These are phyloP conservation scores for Actinostola sp. DNA, from an alignment of 92 coral and sea anemone genomes.

Conservation along the genomic window DNA sequence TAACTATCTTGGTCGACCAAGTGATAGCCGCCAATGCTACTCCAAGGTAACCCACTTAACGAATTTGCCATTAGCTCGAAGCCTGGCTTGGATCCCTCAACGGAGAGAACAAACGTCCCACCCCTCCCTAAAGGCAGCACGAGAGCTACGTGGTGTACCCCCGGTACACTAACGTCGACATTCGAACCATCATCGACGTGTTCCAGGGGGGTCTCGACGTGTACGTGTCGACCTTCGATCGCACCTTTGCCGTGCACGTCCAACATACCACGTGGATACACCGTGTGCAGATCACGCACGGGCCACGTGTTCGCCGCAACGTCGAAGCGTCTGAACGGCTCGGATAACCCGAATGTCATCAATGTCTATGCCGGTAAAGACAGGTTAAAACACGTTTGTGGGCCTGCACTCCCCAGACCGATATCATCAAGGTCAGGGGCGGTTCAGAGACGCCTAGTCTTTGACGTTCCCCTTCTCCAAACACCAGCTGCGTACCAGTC, in stretches of 20 bases:
- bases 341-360: background rate
- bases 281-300: background rate
- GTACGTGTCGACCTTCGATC: slow-evolving; percentile 56
- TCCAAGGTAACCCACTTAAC: slow-evolving; percentile 65
- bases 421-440: slow-evolving; percentile 46
- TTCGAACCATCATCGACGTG: slow-evolving; percentile 83
- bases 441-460: slow-evolving; percentile 70
- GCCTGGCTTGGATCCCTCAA: slow-evolving; percentile 44
- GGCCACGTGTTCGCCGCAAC: background rate
- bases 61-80: slow-evolving; percentile 64
- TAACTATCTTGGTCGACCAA: slow-evolving; percentile 76
- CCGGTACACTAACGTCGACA: slow-evolving; percentile 83
- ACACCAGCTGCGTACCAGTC: slow-evolving; percentile 59
- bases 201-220: slow-evolving; percentile 86
- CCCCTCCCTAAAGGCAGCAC: slow-evolving; percentile 63
- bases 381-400: slow-evolving; percentile 76
- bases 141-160: slow-evolving; percentile 79
- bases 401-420: slow-evolving; percentile 26
- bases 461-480: slow-evolving; percentile 75
- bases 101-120: slow-evolving; percentile 17
- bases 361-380: slow-evolving; percentile 34
- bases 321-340: background rate
- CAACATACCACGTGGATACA: slow-evolving; percentile 66
- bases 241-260: slow-evolving; percentile 61
- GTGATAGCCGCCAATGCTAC: slow-evolving; percentile 84